Base-by-base conservation (phyloP, 2,888 invertebrate genomes). In the Actias luna region DNA sequence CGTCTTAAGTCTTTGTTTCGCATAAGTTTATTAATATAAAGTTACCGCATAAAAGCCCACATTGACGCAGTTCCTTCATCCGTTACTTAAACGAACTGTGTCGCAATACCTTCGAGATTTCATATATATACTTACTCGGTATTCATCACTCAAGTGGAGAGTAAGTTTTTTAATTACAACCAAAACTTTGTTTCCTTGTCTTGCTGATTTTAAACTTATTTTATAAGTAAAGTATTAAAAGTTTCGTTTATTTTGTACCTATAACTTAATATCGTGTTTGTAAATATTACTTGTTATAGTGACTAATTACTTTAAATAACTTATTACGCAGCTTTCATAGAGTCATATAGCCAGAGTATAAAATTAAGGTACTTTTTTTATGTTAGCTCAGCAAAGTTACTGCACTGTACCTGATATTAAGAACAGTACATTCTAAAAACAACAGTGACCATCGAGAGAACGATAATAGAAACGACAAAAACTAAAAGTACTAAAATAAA, bases 161-260 rank as follows among this genome's bases (percentile, higher is more conserved):
- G 55, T 27, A 77, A 76, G 71, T 73, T 74, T 76, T 78, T 77
- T 74, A 77, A 78, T 77, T 73, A 75, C 69, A 73, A 70, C 63
- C 69, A 70, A 39, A 61, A 60, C 29, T 55, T 55, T 55, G 22
- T 22, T 55, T 18, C 8, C 16, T 52, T 52, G 14, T 52, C 27
- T 52, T 7, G 5, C 2, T 22, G 0, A 25, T 50, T 12, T 22
- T 4, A 25, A 22, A 2, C 22, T 50, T 50, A 12, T 25, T 25
- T 8, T 25, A 25, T 25, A 25, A 50, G 22, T 22, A 25, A 25
- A 2, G 25, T 25, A 3, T 12, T 12, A 50, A 22, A 12, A 10
- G 22, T 25, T 50, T 12, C 46, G 12, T 3, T 42, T 42, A 7
- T 42, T 18, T 5, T 42, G 0, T 8, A n/a, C n/a, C n/a, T n/a